Conservation (phyloP, 1,140 invertebrate genomes). For the Cydia fagiglandana region DNA sequence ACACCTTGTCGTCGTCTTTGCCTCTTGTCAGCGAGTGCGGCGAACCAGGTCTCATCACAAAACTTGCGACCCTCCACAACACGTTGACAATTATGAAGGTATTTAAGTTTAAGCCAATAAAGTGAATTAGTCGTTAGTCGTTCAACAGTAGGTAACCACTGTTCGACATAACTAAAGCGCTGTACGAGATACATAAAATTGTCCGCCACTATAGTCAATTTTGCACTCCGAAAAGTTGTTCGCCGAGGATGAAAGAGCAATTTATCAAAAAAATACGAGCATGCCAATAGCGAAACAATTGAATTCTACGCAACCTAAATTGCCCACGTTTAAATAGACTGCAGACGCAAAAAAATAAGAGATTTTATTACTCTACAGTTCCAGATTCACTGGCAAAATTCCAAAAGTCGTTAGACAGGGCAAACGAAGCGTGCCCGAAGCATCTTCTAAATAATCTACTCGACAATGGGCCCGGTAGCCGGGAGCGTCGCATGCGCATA, state of each 20-base stretch:
- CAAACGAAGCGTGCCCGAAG: not conserved
- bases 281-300: not conserved
- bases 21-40: no score
- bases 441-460: constrained; percentile 29
- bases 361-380: not conserved
- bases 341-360: not conserved
- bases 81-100: no score
- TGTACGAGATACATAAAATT: no score
- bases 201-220: not conserved
- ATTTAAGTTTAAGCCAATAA: no score
- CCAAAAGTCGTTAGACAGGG: constrained; percentile 9
- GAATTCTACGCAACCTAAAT: not conserved
- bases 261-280: not conserved
- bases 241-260: not conserved
- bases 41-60: no score
- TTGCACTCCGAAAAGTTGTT: not conserved
- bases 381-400: not conserved
- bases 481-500: constrained; percentile 34
- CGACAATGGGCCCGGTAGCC: constrained; percentile 42
- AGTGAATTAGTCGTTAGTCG: no score
- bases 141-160: no score
- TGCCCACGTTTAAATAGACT: constrained; percentile 1
- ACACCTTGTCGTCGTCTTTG: no score
- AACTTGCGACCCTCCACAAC: no score
- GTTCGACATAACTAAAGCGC: no score